Base-by-base conservation (phyloP, 2,113 vertebrate genomes). In the Heteronetta atricapilla region DNA sequence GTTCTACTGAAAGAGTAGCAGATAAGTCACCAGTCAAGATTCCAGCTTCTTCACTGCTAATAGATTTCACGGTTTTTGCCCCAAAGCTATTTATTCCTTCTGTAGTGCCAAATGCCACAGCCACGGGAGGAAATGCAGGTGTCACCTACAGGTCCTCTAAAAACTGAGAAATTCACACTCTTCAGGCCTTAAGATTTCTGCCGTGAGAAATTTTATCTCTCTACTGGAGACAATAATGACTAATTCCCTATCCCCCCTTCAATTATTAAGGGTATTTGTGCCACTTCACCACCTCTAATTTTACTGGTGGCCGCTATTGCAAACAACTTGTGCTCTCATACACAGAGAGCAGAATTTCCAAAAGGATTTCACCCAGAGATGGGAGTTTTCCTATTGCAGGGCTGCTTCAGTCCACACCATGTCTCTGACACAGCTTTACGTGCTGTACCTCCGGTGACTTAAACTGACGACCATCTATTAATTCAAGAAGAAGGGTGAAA, bases 121-220 rank as follows among this genome's bases (percentile, higher is more conserved):
- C 2, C 5, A 14, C 1, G 2, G 13, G 3, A 50, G 23, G 55
- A 73, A 64, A 23, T 10, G 10, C 31, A 33, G 17, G 5, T 34
- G 62, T 31, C 55, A 42, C n/a, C 8, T 25, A 3, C 4, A 42
- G 26, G 10, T 68, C 22, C 31, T 42, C 26, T 42, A 14, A 73
- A 67, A 79, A 56, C 12, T 40, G 40, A 73, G 52, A 72, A 46
- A 38, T 33, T 59, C 33, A 28, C 13, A 20, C 6, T 29, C 18
- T 59, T 59, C 38, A 40, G 29, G 25, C 17, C 34, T 46, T 63
- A 44, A 60, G 28, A 40, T 60, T 62, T 82, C 67, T 83, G 31
- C 13, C 19, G 17, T 18, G 16, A 77, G 38, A 22, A 2, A 33
- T 64, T 2, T 11, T 16, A 4, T 46, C 44, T 46, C 44, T 46